Evolutionary conservation across 92 coral and sea anemone species (phyloP), one percentile per base, ranked within the genome.

Genomic region (Scolanthus callimorphus): DNA sequence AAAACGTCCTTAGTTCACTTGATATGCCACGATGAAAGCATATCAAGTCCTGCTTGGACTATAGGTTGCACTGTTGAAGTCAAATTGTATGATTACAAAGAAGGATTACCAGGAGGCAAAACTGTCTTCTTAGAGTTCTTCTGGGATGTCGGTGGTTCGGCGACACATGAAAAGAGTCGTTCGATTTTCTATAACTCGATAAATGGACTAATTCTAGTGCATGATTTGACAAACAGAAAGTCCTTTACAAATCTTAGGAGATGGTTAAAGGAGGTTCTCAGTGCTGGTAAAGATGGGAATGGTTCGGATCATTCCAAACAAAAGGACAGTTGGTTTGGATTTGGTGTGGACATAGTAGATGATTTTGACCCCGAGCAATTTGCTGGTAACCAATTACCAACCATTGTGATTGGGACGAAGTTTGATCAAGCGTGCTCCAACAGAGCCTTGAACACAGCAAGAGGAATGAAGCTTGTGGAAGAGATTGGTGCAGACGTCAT

Each of bases 141-240:
- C n/a, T 94, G 90, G 90, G 99, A 94, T 60, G 70, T 94, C 50
- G 99, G 99, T 38, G 99, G 99, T 11, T 94, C 99, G 45, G 99
- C 90, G 2, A 94, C 76, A 27, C 99, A 94, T 51, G 85, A 85
- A 59, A 89, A 79, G 62, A 88, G 96, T 47, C 83, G 99, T 21
- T 74, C 99, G 12, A 88, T 94, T 20, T 94, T 94, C 65, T 94
- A 84, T 60, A 81, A 72, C 45, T 79, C 94, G 13, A 83, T 94
- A 55, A 88, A 94, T 78, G 99, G 99, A 25, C 78, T 94, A 20
- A 94, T 94, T 49, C 81, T 94, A 44, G 99, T 89, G 31, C 99
- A 94, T 78, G 99, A 94, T 72, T 60, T 94, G 50, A 94, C 99
- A 45, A 94, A 94, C 53, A 86, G 84, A 73, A 94, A 94, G 62